These are phyloP conservation scores for Stegastes partitus DNA, from an alignment of 2,113 vertebrate species.

Conservation along the genomic window DNA sequence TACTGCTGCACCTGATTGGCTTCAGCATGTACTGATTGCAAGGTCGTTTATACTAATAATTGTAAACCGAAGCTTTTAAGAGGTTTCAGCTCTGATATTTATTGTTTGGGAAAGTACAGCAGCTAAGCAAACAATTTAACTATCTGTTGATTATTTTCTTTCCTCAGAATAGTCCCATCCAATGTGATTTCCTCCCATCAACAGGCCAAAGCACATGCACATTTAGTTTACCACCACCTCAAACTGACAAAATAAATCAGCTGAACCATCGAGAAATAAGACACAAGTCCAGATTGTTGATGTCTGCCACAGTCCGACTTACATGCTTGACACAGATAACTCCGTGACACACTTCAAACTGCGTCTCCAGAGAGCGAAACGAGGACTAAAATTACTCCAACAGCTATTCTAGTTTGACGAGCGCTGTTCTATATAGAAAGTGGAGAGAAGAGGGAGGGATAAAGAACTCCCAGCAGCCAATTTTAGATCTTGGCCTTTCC, in stretches of 20 bases:
- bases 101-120: no score
- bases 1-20: background rate
- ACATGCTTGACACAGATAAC: conserved; percentile 75
- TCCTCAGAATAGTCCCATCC: no score
- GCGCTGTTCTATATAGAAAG: conserved; percentile 69
- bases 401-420: conserved; percentile 60
- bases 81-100: no score
- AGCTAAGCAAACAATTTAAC: no score
- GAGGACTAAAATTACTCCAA: conserved; percentile 66
- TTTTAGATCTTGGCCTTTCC: conserved; percentile 14
- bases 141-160: no score
- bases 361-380: conserved; percentile 61
- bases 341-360: conserved; percentile 71
- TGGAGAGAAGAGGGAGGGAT: conserved; percentile 12
- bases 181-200: background rate
- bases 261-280: background rate
- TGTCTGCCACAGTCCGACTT: conserved; percentile 26
- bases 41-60: background rate
- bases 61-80: background rate
- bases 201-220: background rate
- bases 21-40: background rate
- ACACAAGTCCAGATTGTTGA: conserved; percentile 33
- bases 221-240: background rate
- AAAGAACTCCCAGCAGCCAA: conserved; percentile 11
- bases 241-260: conserved; percentile 3